Base-by-base conservation (phyloP, 2,113 vertebrate species). In the Petrocephalus microphthalmus region DNA sequence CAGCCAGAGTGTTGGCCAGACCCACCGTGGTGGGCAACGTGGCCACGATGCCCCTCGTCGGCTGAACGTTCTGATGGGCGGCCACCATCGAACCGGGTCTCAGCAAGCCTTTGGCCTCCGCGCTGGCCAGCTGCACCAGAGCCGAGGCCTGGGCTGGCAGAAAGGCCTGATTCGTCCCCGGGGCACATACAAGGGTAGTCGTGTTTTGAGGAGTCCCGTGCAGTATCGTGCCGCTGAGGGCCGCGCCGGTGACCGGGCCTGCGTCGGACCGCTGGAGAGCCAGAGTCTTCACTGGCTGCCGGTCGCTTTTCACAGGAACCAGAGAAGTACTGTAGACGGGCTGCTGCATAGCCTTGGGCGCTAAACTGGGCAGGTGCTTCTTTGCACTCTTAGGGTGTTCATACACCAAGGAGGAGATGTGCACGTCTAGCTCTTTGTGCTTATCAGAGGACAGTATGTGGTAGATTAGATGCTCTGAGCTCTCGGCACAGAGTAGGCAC, bases 391-490 rank as follows among this genome's bases (percentile, higher is more conserved):
- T 91, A 89, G 93, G 88, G 90, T 95, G 94, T 88, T 98, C 96
- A 47, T 94, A 95, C 92, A 99, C 97, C 88, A 97, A 88, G 49
- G 94, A 93, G 42, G 97, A 94, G 47, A 99, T 96, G 86, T 97
- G 97, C 52, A 96, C 94, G 88, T 96, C 97, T 91, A 99, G 89
- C 78, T 97, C 95, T 91, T 96, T 94, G 92, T 99, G 98, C 8
- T 91, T 92, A 25, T 98, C 97, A 0, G 97, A 96, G 0, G 96
- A 96, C 91, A 99, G 90, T 90, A 99, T 93, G 87, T 99, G 98
- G 89, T 97, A 99, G 90, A 99, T 94, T 90, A 99, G 93, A 74
- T 97, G 97, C 85, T 99, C 98, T 0, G 96, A 94, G 82, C 91
- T 97, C 89, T 96, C 96, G 8, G 97, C 96, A 86, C 92, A 93